Base-by-base conservation (phyloP, 2,113 vertebrate species). In the Otolemur garnettii region DNA sequence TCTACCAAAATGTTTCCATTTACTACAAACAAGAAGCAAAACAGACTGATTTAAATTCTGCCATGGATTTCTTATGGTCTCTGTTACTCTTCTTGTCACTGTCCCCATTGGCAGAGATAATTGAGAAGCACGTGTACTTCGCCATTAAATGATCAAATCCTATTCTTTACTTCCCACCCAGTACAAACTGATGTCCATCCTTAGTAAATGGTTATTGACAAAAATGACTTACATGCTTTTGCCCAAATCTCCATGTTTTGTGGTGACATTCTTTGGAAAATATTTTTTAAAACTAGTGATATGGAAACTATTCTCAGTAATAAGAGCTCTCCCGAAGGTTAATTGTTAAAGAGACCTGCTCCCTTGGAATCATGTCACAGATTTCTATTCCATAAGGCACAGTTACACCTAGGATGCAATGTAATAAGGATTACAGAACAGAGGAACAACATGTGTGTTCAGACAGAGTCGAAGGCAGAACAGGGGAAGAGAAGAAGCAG, bases 121-220 rank as follows among this genome's bases (percentile, higher is more conserved):
- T 96, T 96, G 91, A 96, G 95, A 94, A 95, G 66, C 93, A 84
- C 92, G 60, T 90, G 90, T 26, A 87, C 78, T 86, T 96, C 80
- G 35, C 89, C 45, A 74, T 62, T 96, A 96, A 92, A 75, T 87
- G 89, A 91, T 83, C 88, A 97, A 91, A 90, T 71, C 77, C 94
- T 89, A 89, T 80, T 77, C 92, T 90, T 96, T 84, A 72, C 88
- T 87, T 93, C 94, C 96, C 83, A 91, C 86, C 95, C 91, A 75
- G 89, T 55, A 90, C 71, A 87, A 93, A 96, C 68, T 81, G 80
- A 91, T 94, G 21, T 50, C 89, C 89, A 94, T 79, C 68, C 90
- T 85, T 62, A 77, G 87, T 94, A 94, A 93, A 89, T 18, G 92
- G 93, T 93, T 96, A 94, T 95, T 97, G 95, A 95, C 94, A 93